Evolutionary conservation across 1,140 invertebrate species (phyloP).

Genomic region (Coenobita brevimanus): DNA sequence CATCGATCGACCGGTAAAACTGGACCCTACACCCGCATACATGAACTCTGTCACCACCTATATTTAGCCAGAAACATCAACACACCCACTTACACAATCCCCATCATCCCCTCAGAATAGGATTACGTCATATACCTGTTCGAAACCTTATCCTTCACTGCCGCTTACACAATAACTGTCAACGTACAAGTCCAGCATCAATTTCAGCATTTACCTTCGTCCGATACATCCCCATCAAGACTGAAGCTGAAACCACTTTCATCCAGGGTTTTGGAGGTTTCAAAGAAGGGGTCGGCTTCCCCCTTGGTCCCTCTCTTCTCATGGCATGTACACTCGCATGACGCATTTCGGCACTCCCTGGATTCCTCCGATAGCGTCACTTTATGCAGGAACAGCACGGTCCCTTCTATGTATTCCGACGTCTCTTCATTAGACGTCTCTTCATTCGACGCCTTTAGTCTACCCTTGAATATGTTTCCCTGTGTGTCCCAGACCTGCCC

Average conservation of each 20-base stretch:
- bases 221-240: conserved; percentile 18
- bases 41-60: neutral
- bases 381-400: conserved; percentile 54
- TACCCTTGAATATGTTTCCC: conserved; percentile 55
- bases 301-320: conserved; percentile 13
- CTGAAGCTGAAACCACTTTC: conserved; percentile 36
- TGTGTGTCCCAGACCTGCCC: conserved; percentile 51
- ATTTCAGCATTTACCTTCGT: conserved; percentile 1
- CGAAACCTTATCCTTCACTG: no score
- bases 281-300: conserved; percentile 32
- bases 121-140: no score
- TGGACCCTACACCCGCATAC: no score
- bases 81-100: no score
- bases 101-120: no score
- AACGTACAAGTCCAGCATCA: neutral
- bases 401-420: conserved; percentile 31
- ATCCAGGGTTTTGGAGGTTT: conserved; percentile 2
- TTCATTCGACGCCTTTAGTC: conserved; percentile 40
- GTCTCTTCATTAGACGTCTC: conserved; percentile 43
- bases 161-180: neutral
- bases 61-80: no score
- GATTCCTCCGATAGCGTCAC: conserved; percentile 33
- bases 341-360: conserved; percentile 28
- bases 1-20: no score
- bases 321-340: conserved; percentile 47